Evolutionary conservation across 2,113 vertebrate genomes (phyloP).

Genomic region (Papio anubis): DNA sequence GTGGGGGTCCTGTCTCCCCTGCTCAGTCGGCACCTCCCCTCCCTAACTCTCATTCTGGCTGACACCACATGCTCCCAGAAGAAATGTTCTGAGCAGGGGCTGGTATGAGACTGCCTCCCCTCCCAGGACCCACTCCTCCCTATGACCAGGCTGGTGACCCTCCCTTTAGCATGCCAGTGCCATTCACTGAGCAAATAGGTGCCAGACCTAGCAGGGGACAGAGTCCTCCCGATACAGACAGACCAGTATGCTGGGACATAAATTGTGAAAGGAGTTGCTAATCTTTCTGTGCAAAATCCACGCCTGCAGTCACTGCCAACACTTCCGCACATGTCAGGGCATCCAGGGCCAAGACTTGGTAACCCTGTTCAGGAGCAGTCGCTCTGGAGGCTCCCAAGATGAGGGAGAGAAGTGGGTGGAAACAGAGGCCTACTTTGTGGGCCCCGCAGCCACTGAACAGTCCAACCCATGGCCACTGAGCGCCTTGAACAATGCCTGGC

Average conservation of each 20-base stretch:
- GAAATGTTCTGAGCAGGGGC: background rate
- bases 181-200: constrained; percentile 15
- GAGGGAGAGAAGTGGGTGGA: background rate
- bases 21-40: background rate
- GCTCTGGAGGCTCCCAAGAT: background rate
- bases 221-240: constrained; percentile 29
- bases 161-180: background rate
- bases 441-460: background rate
- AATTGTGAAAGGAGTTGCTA: constrained; percentile 46
- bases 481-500: background rate
- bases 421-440: background rate
- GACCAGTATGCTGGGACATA: background rate
- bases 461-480: background rate
- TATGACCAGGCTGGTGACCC: background rate
- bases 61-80: accelerated
- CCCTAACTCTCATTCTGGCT: background rate
- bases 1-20: too few relatives aligned
- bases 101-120: too few relatives aligned
- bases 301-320: background rate
- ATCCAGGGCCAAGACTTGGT: background rate
- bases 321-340: background rate
- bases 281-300: background rate
- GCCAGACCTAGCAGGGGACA: constrained; percentile 23
- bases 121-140: background rate
- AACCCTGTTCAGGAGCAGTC: background rate